These are phyloP conservation scores for Drosophila pandora DNA, from an alignment of 1,140 invertebrate genomes.

Conservation along the genomic window DNA sequence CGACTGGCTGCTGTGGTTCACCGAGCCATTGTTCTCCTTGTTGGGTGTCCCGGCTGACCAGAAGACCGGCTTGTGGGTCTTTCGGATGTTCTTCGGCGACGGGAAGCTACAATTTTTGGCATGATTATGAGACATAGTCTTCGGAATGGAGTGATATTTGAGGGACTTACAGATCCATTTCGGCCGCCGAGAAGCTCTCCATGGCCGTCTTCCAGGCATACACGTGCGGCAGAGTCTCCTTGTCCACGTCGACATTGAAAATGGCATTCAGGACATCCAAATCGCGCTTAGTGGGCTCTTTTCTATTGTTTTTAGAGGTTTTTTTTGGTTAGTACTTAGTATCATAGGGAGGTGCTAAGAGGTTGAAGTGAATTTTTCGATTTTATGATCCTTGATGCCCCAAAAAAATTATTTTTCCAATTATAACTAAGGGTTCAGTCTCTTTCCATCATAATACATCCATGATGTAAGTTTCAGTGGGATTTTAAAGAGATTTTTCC, in stretches of 20 bases:
- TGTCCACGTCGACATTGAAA: conserved; percentile 84
- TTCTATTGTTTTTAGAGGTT: conserved; percentile 79
- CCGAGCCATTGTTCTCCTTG: neutral
- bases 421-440: too few species aligned
- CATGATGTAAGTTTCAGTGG: too few species aligned
- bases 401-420: too few species aligned
- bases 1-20: neutral
- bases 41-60: conserved; percentile 4
- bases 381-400: too few species aligned
- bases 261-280: conserved; percentile 89
- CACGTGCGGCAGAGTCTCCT: conserved; percentile 87
- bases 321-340: neutral
- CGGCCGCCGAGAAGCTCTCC: conserved; percentile 84
- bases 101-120: conserved; percentile 42
- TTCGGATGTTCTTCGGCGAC: conserved; percentile 47
- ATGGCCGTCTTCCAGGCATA: conserved; percentile 88
- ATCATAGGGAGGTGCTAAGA: neutral
- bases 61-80: conserved; percentile 28
- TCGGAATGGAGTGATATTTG: too few species aligned
- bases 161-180: conserved; percentile 85
- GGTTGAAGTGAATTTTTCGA: too few species aligned
- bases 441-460: too few species aligned
- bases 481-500: too few species aligned
- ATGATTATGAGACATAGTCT: too few species aligned
- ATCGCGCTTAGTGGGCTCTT: conserved; percentile 88